phyloP scores from a whole-genome alignment of 1,140 invertebrate genomes.

The Conus ventricosus region DNA sequence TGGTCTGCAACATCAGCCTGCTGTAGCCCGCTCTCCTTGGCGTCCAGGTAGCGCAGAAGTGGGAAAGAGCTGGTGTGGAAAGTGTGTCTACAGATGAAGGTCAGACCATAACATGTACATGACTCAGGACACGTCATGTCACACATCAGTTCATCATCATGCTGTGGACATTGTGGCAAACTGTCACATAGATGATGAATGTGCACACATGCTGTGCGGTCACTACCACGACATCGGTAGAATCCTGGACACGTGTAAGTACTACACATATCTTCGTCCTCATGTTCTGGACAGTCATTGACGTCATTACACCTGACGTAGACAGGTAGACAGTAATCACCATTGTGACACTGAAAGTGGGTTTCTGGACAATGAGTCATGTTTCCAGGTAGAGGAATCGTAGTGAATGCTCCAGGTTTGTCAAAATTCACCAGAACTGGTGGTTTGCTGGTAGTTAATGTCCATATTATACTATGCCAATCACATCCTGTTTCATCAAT shows the following conservation, averaged over 20 bases:
- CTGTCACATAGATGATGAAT: background rate
- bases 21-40: background rate
- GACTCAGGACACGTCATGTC: slow-evolving; percentile 29
- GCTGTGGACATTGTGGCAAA: slow-evolving; percentile 27
- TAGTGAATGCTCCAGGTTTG: background rate
- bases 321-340: slow-evolving; percentile 12
- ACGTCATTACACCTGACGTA: slow-evolving; percentile 14
- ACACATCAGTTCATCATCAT: slow-evolving; percentile 40
- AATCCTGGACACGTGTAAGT: slow-evolving; percentile 10
- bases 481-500: no score
- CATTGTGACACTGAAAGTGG: background rate
- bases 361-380: background rate
- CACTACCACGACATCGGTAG: background rate
- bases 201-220: background rate
- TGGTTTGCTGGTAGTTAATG: background rate
- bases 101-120: slow-evolving; percentile 19
- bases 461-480: background rate
- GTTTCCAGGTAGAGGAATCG: background rate
- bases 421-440: slow-evolving; percentile 5
- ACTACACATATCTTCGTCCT: background rate
- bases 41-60: slow-evolving; percentile 20
- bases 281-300: slow-evolving; percentile 11
- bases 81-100: background rate
- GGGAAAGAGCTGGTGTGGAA: background rate
- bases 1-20: background rate